Evolutionary conservation across 92 coral and sea anemone genomes (phyloP), one percentile per base, ranked within the genome.

Genomic region (Paramuricea clavata): DNA sequence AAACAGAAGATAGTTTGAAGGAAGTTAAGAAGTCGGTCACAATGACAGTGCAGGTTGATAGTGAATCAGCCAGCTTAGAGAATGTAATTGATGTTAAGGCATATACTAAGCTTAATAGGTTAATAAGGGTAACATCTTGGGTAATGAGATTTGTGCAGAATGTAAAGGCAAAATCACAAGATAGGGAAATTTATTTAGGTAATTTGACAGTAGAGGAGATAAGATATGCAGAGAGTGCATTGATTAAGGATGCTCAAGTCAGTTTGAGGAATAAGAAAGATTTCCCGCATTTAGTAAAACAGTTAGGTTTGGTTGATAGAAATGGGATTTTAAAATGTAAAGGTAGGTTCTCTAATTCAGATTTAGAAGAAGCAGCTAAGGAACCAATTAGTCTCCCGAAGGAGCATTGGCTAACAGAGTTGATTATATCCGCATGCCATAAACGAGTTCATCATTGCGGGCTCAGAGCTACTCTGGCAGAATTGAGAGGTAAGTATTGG

Each of bases 11-110:
- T 22, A 49, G 83, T 77, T 32, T 77, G 42, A 52, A 49, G 39
- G 83, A 77, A 77, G 83, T 60, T 50, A 77, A 77, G 83, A 77
- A 77, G 68, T n/a, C 83, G 27, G 80, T 39, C 25, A 42, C 60
- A 5, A 31, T 49, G 49, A 39, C 57, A 74, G 31, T 16, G 9
- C 33, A 74, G 25, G 59, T 74, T 11, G 80, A 74, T n/a, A n/a
- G n/a, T 17, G 80, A 74, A 42, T 19, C n/a, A 2, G 27, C 22
- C 28, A 4, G 44, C 13, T 36, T 65, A 39, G 86, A 57, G 12
- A 81, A 65, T 39, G 43, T 52, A 49, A 12, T 78, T 21, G 43
- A 54, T 16, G 3, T 65, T 33, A 54, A 81, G 35, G 23, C 32
- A 35, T 81, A 57, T 72, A 62, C 61, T n/a, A 81, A 65, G 34